phyloP scores from a whole-genome alignment of 92 coral and sea anemone genomes.

The Porites rus region DNA sequence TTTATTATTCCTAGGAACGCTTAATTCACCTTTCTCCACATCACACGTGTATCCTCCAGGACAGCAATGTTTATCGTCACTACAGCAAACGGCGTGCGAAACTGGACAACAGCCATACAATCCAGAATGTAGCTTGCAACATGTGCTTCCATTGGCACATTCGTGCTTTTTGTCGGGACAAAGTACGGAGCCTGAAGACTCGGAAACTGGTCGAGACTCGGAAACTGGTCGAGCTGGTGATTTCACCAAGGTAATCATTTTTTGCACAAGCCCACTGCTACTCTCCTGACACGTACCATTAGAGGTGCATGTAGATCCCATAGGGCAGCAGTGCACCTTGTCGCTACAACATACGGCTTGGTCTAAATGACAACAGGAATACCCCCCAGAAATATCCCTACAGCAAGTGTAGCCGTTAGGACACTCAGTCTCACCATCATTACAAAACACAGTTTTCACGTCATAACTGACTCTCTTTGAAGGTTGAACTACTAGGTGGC shows the following conservation, averaged over 20 bases:
- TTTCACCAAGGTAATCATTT: not conserved
- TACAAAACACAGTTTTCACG: constrained; percentile 20
- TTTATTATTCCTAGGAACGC: too few relatives aligned
- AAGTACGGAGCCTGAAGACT: not conserved
- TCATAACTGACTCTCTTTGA: not conserved
- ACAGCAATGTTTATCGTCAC: constrained; percentile 58
- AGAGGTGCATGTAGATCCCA: constrained; percentile 57
- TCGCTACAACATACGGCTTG: constrained; percentile 71
- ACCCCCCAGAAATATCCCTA: constrained; percentile 20
- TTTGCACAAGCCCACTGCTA: not conserved
- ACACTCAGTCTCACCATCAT: constrained; percentile 48
- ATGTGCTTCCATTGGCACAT: constrained; percentile 41
- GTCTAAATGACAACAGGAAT: constrained; percentile 67
- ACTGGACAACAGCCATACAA: constrained; percentile 68
- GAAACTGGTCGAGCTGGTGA: not conserved
- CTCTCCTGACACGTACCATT: not conserved
- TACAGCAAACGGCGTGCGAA: constrained; percentile 57
- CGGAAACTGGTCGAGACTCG: not conserved
- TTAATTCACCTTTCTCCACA: constrained; percentile 14
- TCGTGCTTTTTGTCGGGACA: constrained; percentile 47
- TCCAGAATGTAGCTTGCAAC: constrained; percentile 35
- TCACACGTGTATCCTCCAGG: constrained; percentile 67
- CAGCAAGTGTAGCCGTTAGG: constrained; percentile 67
- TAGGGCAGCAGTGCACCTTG: constrained; percentile 72
- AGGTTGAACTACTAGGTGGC: not conserved